Base-by-base conservation (phyloP, 2,113 vertebrate genomes). In the Furnarius figulus region DNA sequence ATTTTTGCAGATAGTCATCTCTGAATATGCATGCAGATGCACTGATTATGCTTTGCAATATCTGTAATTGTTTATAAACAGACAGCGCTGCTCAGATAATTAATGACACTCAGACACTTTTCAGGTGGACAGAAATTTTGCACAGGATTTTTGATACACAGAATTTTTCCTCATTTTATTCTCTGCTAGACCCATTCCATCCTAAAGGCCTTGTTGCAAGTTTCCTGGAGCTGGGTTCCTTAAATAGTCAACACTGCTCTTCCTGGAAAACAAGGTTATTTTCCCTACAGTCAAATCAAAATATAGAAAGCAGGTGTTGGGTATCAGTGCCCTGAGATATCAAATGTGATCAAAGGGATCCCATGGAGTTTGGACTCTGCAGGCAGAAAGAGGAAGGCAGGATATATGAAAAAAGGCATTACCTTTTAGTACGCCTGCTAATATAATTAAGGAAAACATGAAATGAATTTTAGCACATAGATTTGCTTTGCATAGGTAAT, bases 181-280 rank as follows among this genome's bases (percentile, higher is more conserved):
- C 75, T 85, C 53, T 50, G 15, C 25, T 40, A 49, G 25, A 42
- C 21, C 16, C 7, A 12, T 24, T 72, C 18, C 27, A 47, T 55
- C 42, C 55, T 40, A 83, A 46, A 80, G 6, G 10, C 17, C 49
- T 37, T 79, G 80, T 33, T 63, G 31, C 49, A 72, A 39, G 40
- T 93, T 90, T 66, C 20, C 49, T 79, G 81, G 30, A 94, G 82
- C 70, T 87, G 52, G 6, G 33, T 93, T 35, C 50, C 59, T 90
- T 71, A 30, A 79, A 76, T 59, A 85, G 63, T 40, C 75, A 77
- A 14, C n/a, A 28, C 28, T 50, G 62, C 71, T 76, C 72, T 93
- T 95, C 92, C 83, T 93, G 83, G 92, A 92, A 95, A 88, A 85
- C 23, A 23, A 72, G 37, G 23, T 73, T 95, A 86, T 86, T 95